Conservation (phyloP, 2,888 invertebrate genomes). For the Clanis bilineata region DNA sequence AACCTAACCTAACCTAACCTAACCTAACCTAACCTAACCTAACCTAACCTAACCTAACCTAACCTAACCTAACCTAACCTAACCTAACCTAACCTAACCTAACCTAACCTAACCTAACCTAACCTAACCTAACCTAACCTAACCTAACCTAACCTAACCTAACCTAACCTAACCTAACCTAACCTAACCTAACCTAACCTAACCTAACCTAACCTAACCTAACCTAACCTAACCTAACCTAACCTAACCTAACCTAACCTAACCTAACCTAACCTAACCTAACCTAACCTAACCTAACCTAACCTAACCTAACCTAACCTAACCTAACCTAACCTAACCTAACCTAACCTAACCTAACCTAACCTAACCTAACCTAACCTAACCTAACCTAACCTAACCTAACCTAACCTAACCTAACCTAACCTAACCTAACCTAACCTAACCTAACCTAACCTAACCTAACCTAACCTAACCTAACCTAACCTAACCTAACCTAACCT, state of each 20-base stretch:
- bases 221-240: slow-evolving; percentile 29
- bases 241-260: slow-evolving; percentile 26
- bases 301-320: slow-evolving; percentile 32
- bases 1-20: slow-evolving; percentile 25
- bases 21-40: slow-evolving; percentile 22
- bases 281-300: slow-evolving; percentile 28
- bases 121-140: slow-evolving; percentile 27
- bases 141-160: slow-evolving; percentile 29
- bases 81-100: slow-evolving; percentile 18
- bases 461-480: slow-evolving; percentile 30
- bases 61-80: slow-evolving; percentile 19
- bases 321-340: slow-evolving; percentile 26
- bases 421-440: slow-evolving; percentile 34
- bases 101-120: slow-evolving; percentile 18
- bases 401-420: slow-evolving; percentile 33
- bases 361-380: slow-evolving; percentile 33
- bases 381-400: slow-evolving; percentile 29
- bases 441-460: slow-evolving; percentile 30
- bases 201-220: slow-evolving; percentile 29
- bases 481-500: slow-evolving; percentile 30
- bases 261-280: slow-evolving; percentile 29
- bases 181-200: slow-evolving; percentile 28
- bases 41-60: slow-evolving; percentile 16
- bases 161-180: slow-evolving; percentile 30
- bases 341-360: slow-evolving; percentile 32